Evolutionary conservation across 2,113 vertebrate species (phyloP).

Genomic region (Chloropsis cyanopogon): DNA sequence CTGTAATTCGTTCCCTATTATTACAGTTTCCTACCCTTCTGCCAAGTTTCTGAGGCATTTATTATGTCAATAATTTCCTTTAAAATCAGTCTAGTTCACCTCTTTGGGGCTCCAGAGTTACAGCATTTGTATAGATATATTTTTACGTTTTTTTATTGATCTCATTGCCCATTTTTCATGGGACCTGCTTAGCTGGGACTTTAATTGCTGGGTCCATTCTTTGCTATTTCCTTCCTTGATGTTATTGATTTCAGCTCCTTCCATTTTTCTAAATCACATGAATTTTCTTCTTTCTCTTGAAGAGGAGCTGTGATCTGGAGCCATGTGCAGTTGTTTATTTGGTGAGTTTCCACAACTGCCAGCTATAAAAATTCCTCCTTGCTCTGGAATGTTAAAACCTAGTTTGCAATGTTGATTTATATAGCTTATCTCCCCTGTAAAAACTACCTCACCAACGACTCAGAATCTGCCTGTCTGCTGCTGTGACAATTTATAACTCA

Average conservation of each 20-base stretch:
- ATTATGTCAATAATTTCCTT: slow-evolving; percentile 51
- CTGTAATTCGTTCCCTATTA: slow-evolving; percentile 43
- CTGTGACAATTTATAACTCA: not conserved
- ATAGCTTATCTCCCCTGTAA: slow-evolving; percentile 19
- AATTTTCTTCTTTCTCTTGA: not conserved
- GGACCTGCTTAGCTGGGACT: slow-evolving; percentile 15
- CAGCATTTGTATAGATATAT: slow-evolving; percentile 4
- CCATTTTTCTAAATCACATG: not conserved
- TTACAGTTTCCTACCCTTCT: slow-evolving; percentile 23
- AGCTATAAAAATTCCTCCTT: slow-evolving; percentile 16
- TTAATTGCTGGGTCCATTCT: slow-evolving; percentile 51
- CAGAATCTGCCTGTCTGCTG: not conserved
- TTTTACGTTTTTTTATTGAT: slow-evolving; percentile 55
- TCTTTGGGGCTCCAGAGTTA: slow-evolving; percentile 14
- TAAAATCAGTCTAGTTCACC: slow-evolving; percentile 26
- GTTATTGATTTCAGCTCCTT: slow-evolving; percentile 25
- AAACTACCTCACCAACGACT: not conserved
- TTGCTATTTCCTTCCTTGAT: slow-evolving; percentile 36
- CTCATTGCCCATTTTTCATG: slow-evolving; percentile 27
- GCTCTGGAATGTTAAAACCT: not conserved
- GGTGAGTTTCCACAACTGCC: slow-evolving; percentile 6
- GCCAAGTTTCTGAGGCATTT: slow-evolving; percentile 59
- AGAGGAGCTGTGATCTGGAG: not conserved
- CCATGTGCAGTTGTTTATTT: not conserved
- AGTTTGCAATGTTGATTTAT: slow-evolving; percentile 26